Conservation (phyloP, 2,888 invertebrate species). For the Autographa gamma region DNA sequence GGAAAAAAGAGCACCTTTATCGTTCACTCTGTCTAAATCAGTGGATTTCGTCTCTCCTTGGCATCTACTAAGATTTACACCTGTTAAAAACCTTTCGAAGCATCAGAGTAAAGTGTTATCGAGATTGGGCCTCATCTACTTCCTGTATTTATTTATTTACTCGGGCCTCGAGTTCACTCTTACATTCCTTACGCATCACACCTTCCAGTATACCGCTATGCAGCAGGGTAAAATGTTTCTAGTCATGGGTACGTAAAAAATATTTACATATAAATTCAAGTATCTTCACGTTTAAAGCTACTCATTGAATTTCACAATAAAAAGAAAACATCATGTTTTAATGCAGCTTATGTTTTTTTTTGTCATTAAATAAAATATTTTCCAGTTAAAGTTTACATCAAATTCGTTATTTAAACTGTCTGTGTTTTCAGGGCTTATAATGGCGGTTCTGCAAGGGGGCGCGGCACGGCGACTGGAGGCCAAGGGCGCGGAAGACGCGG, state of each 20-base stretch:
- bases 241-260: slow-evolving; percentile 92
- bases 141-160: slow-evolving; percentile 97
- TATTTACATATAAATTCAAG: not conserved
- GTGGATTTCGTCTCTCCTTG: slow-evolving; percentile 84
- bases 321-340: too few species aligned
- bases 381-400: not conserved
- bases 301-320: too few species aligned
- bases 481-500: slow-evolving; percentile 91
- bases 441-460: slow-evolving; percentile 97
- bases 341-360: too few species aligned
- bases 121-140: slow-evolving; percentile 93
- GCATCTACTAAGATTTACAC: slow-evolving; percentile 89
- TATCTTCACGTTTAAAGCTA: not conserved
- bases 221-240: slow-evolving; percentile 99
- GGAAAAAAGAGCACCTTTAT: slow-evolving; percentile 92
- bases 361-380: not conserved
- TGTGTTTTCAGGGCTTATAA: slow-evolving; percentile 90
- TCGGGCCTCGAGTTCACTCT: slow-evolving; percentile 99
- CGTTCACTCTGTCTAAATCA: slow-evolving; percentile 91
- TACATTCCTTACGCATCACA: slow-evolving; percentile 98
- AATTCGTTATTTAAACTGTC: not conserved
- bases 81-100: slow-evolving; percentile 90
- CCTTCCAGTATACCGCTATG: slow-evolving; percentile 97
- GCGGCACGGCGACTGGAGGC: slow-evolving; percentile 94
- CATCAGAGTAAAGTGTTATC: slow-evolving; percentile 91